Evolutionary conservation across 2,113 vertebrate species (phyloP), one percentile per base, ranked within the genome.

Genomic region (Sinocyclocheilus rhinocerous): DNA sequence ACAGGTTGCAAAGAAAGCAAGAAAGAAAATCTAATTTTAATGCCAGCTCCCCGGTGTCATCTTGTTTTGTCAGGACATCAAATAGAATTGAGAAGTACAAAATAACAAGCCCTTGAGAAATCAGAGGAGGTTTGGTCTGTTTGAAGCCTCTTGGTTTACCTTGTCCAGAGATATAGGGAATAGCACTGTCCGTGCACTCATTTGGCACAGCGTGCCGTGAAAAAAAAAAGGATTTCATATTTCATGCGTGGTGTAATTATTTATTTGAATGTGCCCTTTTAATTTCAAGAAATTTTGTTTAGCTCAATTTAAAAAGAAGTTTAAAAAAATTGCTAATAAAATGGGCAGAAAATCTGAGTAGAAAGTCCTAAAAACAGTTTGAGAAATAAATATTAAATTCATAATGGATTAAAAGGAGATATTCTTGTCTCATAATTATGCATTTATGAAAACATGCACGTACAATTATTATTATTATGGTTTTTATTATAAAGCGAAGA

Each of bases 41-140:
- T 97, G 95, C 95, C 94, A 93, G 95, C 95, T 97, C 96, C 95
- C 95, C 88, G 93, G 94, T 96, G 96, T 97, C 95, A 91, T 96
- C 95, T 96, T 97, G 97, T 97, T 97, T 97, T 97, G 95, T 96
- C 93, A 96, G 95, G 95, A 96, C 96, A 97, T 99, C 96, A 98
- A 98, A 98, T 96, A 95, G 96, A 98, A 98, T 97, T 92, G 93
- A 95, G 93, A 96, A 97, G 96, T 96, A 95, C 95, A 96, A 96
- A 96, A 95, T 96, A 96, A 96, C 91, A 96, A 97, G 95, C 96
- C 96, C 96, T 93, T 92, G 96, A 97, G 96, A 97, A 97, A 97
- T 96, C 95, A 96, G 92, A 92, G 93, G 94, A 94, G 94, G 93
- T 93, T 92, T 93, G 92, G 95, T 95, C 95, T 94, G 89, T 97